Evolutionary conservation across 2,888 invertebrate species (phyloP), one percentile per base, ranked within the genome.

Genomic region (Scelioninae gen. 1): DNA sequence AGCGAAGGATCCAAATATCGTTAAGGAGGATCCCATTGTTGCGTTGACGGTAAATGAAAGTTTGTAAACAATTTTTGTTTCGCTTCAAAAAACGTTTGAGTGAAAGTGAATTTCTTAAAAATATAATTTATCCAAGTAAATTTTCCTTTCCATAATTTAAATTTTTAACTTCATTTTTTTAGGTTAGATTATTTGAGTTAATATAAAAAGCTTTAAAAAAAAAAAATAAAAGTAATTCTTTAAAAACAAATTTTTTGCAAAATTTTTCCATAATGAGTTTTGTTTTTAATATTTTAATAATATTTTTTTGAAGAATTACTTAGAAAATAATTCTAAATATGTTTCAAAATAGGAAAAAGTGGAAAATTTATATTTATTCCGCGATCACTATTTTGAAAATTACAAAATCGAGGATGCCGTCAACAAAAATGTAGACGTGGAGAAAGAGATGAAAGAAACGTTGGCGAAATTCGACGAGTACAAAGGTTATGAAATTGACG

Each of bases 361-460:
- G 0, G 93, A 95, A 82, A 93, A 94, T 0, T 91, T 97, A 56
- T 96, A 95, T 90, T 88, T 93, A 34, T 97, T 94, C 91, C 94
- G 96, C 87, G 96, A 97, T 92, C 94, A 95, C 88, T 97, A 96
- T 92, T 96, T 97, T 93, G 96, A 96, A 89, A 94, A 94, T 84
- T 95, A 96, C 92, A 93, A 94, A 7, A 93, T 96, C 43, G 95
- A 95, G 84, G 93, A 95, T 91, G 96, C 96, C 0, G 90, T 93
- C 16, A 93, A 95, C 53, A 96, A 96, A 90, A 94, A 93, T 84
- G 93, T 93, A 80, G 94, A 95, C 88, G 94, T 96, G 0, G 94
- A 95, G 86, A 93, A 93, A 85, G 94, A 95, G 88, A 94, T 96
- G 92, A 92, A 94, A 60, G 92, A 94, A 71, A 93, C 95, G 0